Conservation (phyloP, 2,888 invertebrate genomes). For the Neoscelio sp. region DNA sequence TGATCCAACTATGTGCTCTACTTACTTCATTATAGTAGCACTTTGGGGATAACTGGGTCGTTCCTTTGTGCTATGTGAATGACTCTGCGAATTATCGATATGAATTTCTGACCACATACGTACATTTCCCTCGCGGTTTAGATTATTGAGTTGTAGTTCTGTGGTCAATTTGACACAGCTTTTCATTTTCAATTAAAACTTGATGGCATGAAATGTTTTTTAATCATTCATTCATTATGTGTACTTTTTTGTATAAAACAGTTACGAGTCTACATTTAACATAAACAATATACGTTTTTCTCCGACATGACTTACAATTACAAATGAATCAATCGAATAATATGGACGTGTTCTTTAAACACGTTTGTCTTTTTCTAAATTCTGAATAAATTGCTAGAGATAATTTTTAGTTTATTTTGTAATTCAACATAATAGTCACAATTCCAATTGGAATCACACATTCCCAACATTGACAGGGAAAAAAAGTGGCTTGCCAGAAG, state of each 20-base stretch:
- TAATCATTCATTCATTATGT: no score
- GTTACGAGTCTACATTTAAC: not conserved
- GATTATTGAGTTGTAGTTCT: conserved; percentile 46
- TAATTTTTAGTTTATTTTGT: conserved; percentile 38
- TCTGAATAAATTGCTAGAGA: no score
- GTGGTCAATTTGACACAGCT: conserved; percentile 15
- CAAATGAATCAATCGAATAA: no score
- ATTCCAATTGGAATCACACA: not conserved
- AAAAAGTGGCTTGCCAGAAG: conserved; percentile 34
- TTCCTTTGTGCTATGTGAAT: conserved; percentile 38
- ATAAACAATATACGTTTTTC: no score
- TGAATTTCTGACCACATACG: conserved; percentile 57
- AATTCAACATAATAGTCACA: no score
- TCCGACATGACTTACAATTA: no score
- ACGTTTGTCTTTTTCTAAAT: no score
- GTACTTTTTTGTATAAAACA: conserved; percentile 13
- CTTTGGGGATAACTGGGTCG: conserved; percentile 39
- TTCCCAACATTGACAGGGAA: conserved; percentile 33
- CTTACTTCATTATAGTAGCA: conserved; percentile 31
- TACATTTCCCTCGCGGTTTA: conserved; percentile 15
- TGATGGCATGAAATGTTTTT: not conserved
- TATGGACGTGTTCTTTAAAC: no score
- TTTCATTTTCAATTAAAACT: conserved; percentile 36
- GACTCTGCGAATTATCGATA: conserved; percentile 48
- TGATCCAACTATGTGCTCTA: conserved; percentile 10